Evolutionary conservation across 2,113 vertebrate species (phyloP).

Genomic region (Ellobius talpinus): DNA sequence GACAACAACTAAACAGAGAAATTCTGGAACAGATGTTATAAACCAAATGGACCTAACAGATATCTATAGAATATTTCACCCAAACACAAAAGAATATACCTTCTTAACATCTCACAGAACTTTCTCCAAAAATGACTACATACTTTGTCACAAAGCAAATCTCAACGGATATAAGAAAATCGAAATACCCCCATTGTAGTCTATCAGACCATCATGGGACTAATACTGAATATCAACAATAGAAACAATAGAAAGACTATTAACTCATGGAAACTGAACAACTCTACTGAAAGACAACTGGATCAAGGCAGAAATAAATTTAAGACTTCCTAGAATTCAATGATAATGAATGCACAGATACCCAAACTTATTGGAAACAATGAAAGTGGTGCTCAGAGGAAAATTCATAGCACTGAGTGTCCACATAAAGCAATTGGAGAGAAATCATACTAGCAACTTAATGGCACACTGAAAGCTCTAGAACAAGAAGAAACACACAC

Average conservation of each 20-base stretch:
- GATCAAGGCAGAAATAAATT: neutral
- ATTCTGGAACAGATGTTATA: neutral
- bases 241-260: no score
- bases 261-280: no score
- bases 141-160: neutral
- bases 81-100: neutral
- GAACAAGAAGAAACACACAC: neutral
- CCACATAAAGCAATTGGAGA: neutral
- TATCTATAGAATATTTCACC: neutral
- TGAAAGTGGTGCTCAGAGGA: neutral
- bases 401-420: neutral
- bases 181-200: neutral
- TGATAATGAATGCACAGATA: no score
- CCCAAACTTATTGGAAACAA: neutral
- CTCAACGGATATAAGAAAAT: neutral
- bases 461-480: neutral
- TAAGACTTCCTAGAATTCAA: neutral
- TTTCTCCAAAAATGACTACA: neutral
- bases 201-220: neutral
- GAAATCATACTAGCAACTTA: neutral
- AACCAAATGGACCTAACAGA: neutral
- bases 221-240: no score
- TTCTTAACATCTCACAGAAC: neutral
- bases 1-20: neutral
- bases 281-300: no score